Evolutionary conservation across 2,797 vertebrate genomes (phyloP), one percentile per base, ranked within the genome.

Genomic region (Sebastes iracundus): DNA sequence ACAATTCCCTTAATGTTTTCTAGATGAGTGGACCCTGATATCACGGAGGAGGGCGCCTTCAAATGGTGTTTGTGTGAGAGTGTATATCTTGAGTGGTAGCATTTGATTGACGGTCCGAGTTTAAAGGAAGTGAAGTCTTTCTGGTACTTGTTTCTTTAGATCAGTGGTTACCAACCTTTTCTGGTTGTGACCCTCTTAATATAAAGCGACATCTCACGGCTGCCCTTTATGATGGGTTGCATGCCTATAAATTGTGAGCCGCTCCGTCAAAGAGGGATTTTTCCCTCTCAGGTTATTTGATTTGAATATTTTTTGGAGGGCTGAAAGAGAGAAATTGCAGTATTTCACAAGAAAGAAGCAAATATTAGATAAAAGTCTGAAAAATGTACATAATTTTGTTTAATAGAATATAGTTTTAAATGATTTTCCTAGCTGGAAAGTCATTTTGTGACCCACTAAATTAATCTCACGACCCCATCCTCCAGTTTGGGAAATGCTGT

Each of bases 1-100:
- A 75, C 62, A 27, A 76, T 88, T 85, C 72, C 73, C 75, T 63
- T 88, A 82, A 92, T 87, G 77, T 84, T 83, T 85, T 90, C 77
- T 82, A 72, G 74, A 79, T 72, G 74, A 89, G 81, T 84, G 82
- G 75, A 70, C 78, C 28, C 84, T 71, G 72, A 70, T 84, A 72
- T 80, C 72, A 79, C 30, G 23, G 22, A 58, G 65, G 61, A 75
- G 33, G 30, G 11, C 4, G 27, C 6, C 42, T 59, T 46, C n/a
- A 58, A 28, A 30, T 65, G 71, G 71, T 76, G 33, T 59, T 38
- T 69, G 66, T 49, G 68, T 63, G 20, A 28, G 55, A 22, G 63
- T 67, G 52, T 65, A 6, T 13, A 6, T 22, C 52, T 25, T 65
- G 25, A 55, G 38, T 81, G 75, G 32, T 35, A 22, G 23, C 13